phyloP scores from a whole-genome alignment of 2,113 vertebrate species.

The Pungitius pungitius region DNA sequence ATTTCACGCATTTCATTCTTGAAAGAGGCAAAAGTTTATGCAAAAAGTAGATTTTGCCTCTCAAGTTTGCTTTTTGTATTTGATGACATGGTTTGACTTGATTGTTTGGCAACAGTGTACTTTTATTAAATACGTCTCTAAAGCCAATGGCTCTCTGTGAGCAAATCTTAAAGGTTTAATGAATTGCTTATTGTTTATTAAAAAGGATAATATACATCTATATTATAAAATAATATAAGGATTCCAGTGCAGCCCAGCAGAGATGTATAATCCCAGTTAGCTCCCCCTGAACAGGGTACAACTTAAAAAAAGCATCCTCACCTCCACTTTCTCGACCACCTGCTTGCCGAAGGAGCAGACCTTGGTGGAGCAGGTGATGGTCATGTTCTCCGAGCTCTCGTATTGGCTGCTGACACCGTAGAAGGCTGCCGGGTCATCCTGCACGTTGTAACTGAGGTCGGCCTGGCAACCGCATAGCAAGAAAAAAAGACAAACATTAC shows the following conservation, averaged over 20 bases:
- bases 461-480: slow-evolving; percentile 80
- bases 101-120: neutral
- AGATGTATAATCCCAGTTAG: neutral
- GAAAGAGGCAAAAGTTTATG: neutral
- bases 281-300: too few relatives aligned
- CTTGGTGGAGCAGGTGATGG: slow-evolving; percentile 99
- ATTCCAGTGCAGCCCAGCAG: neutral
- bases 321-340: slow-evolving; percentile 99
- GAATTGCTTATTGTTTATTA: neutral
- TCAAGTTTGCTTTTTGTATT: neutral
- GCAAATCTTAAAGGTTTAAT: neutral
- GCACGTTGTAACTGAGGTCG: slow-evolving; percentile 94
- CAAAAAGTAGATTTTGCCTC: neutral
- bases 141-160: neutral
- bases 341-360: slow-evolving; percentile 99
- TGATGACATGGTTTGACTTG: neutral
- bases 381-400: slow-evolving; percentile 99
- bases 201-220: neutral
- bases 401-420: slow-evolving; percentile 98
- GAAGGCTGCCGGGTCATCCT: slow-evolving; percentile 93
- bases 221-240: neutral
- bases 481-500: neutral
- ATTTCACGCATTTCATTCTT: neutral
- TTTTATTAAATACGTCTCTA: neutral
- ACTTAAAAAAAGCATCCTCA: slow-evolving; percentile 66